Conservation (phyloP, 2,888 invertebrate genomes). For the Acronicta psi region DNA sequence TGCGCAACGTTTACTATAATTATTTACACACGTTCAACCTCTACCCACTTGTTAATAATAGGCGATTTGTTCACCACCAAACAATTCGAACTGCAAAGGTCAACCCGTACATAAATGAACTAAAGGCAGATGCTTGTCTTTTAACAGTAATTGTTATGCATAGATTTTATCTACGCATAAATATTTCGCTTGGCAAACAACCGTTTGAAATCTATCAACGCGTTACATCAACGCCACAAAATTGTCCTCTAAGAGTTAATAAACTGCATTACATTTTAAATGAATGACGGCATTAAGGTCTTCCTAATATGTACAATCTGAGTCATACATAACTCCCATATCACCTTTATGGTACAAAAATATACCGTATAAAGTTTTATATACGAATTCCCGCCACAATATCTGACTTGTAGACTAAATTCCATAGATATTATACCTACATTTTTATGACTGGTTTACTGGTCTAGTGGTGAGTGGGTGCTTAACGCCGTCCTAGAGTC, state of each 20-base stretch:
- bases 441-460: too few species aligned
- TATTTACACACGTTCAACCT: too few species aligned
- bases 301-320: slow-evolving; percentile 43
- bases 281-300: slow-evolving; percentile 36
- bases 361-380: slow-evolving; percentile 7
- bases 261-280: slow-evolving; percentile 42
- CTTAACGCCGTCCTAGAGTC: too few species aligned
- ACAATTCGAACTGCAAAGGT: too few species aligned
- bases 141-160: slow-evolving; percentile 6
- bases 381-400: slow-evolving; percentile 22
- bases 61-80: too few species aligned
- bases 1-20: too few species aligned
- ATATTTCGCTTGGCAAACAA: slow-evolving; percentile 44
- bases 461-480: too few species aligned
- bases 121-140: background rate
- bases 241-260: slow-evolving; percentile 30
- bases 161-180: slow-evolving; percentile 29
- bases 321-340: slow-evolving; percentile 42
- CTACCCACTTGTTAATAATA: too few species aligned
- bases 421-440: background rate
- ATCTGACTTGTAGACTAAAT: background rate
- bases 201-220: slow-evolving; percentile 41
- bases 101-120: background rate
- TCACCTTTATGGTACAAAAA: slow-evolving; percentile 26
- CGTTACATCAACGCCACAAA: slow-evolving; percentile 37